Percentiles rank a stretch among this genome's conserved stretches.
These are phyloP conservation scores for Leptonema lineaticorne DNA, from an alignment of 1,140 invertebrate species.

Conservation along the genomic window DNA sequence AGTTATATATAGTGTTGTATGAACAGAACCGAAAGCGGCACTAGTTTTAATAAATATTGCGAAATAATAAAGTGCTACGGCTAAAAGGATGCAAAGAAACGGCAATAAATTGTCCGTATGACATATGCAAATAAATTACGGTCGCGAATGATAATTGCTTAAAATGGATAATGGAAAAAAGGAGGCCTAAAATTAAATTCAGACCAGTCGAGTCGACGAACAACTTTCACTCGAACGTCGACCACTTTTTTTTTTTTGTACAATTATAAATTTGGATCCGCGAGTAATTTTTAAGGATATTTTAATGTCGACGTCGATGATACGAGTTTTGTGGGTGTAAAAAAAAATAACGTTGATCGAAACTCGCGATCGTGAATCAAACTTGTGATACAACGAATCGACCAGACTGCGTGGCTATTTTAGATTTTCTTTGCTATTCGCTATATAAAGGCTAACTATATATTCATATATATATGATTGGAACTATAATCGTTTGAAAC, in stretches of 20 bases:
- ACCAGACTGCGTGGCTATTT: neutral
- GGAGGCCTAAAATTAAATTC: constrained; percentile 2
- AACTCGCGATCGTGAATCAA: too few species aligned
- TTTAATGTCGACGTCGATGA: neutral
- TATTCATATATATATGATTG: too few species aligned
- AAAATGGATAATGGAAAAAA: neutral
- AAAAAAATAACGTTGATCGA: neutral
- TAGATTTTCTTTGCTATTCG: too few species aligned
- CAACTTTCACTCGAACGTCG: constrained; percentile 7
- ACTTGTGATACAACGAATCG: too few species aligned
- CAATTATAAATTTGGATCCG: neutral
- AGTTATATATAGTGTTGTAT: too few species aligned
- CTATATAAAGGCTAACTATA: too few species aligned
- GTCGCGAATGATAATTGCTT: constrained; percentile 3
- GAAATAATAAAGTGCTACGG: neutral
- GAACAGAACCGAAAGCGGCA: too few species aligned
- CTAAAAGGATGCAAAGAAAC: neutral
- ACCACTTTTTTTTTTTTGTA: neutral
- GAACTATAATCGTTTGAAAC: too few species aligned
- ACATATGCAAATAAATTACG: neutral
- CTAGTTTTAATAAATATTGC: too few species aligned
- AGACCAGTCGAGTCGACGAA: neutral
- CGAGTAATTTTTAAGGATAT: neutral
- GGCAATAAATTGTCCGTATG: neutral
- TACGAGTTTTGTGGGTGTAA: neutral